phyloP scores from a whole-genome alignment of 2,888 invertebrate genomes.

The Nemotelus nigrinus region DNA sequence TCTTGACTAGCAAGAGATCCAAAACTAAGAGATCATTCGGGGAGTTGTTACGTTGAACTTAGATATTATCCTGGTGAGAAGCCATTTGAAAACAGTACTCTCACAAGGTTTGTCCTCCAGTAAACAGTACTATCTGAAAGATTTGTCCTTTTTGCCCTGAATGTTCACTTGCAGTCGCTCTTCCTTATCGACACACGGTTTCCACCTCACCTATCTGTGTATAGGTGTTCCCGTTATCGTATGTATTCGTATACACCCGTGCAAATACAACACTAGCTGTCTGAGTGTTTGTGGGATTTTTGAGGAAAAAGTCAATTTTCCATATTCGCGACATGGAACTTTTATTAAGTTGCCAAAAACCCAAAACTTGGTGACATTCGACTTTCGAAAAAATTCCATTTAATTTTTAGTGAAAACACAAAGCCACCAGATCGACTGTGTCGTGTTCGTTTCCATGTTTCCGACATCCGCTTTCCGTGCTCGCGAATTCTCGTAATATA shows the following conservation, averaged over 20 bases:
- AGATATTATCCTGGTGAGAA: too few relatives aligned
- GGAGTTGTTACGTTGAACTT: too few relatives aligned
- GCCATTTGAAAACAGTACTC: neutral
- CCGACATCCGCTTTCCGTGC: slow-evolving; percentile 14
- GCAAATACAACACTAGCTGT: neutral
- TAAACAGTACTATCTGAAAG: neutral
- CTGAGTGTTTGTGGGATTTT: slow-evolving; percentile 40
- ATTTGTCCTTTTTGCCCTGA: slow-evolving; percentile 46
- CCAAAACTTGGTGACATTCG: slow-evolving; percentile 52
- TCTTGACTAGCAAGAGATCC: too few relatives aligned
- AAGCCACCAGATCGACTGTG: neutral
- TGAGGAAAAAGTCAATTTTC: slow-evolving; percentile 56
- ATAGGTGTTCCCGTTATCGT: neutral
- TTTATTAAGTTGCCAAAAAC: slow-evolving; percentile 55
- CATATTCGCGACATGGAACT: slow-evolving; percentile 56
- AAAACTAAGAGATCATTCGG: neutral
- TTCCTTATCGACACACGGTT: slow-evolving; percentile 44
- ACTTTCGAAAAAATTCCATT: slow-evolving; percentile 30
- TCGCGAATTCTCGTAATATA: slow-evolving; percentile 32
- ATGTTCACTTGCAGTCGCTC: slow-evolving; percentile 34
- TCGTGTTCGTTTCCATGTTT: neutral
- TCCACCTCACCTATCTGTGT: slow-evolving; percentile 21
- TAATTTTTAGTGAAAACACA: slow-evolving; percentile 14
- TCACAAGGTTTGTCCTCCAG: neutral
- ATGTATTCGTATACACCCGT: neutral